Evolutionary conservation across 2,113 vertebrate genomes (phyloP).

Genomic region (Lipophrys pholis): DNA sequence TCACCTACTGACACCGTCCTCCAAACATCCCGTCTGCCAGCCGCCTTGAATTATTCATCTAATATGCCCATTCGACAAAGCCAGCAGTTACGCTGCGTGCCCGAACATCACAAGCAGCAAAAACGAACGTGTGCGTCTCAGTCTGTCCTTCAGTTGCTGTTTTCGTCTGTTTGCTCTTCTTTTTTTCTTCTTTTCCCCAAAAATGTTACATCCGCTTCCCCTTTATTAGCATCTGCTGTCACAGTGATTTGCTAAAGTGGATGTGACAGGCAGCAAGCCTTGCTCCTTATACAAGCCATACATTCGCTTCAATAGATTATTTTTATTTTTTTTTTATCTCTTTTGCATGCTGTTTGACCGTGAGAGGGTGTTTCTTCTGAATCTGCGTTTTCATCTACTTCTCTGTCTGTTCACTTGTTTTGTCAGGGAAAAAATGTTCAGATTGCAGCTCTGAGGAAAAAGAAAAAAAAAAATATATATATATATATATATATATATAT

Average conservation of each 20-base stretch:
- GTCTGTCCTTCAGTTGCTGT: slow-evolving; percentile 40
- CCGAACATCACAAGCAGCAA: slow-evolving; percentile 47
- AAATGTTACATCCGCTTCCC: slow-evolving; percentile 33
- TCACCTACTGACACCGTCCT: slow-evolving; percentile 53
- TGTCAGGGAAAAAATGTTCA: slow-evolving; percentile 53
- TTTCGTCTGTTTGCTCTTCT: slow-evolving; percentile 16
- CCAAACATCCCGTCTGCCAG: slow-evolving; percentile 51
- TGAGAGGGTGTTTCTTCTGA: slow-evolving; percentile 13
- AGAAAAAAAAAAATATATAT: no score
- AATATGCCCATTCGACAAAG: slow-evolving; percentile 62
- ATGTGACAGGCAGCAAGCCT: slow-evolving; percentile 61
- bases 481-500: no score
- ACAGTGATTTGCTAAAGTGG: slow-evolving; percentile 68
- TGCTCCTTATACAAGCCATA: slow-evolving; percentile 60
- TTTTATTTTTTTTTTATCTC: not conserved
- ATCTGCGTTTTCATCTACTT: not conserved
- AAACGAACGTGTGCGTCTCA: slow-evolving; percentile 48
- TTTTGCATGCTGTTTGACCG: slow-evolving; percentile 25
- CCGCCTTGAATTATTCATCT: slow-evolving; percentile 74
- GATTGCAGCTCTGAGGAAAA: slow-evolving; percentile 45
- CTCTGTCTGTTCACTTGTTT: slow-evolving; percentile 42
- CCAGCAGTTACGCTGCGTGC: slow-evolving; percentile 37
- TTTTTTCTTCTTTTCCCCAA: slow-evolving; percentile 25
- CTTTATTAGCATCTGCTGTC: slow-evolving; percentile 63
- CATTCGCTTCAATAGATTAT: slow-evolving; percentile 47